These are phyloP conservation scores for Halcyon malimbica DNA, from an alignment of 2,113 vertebrate species.

Conservation along the genomic window DNA sequence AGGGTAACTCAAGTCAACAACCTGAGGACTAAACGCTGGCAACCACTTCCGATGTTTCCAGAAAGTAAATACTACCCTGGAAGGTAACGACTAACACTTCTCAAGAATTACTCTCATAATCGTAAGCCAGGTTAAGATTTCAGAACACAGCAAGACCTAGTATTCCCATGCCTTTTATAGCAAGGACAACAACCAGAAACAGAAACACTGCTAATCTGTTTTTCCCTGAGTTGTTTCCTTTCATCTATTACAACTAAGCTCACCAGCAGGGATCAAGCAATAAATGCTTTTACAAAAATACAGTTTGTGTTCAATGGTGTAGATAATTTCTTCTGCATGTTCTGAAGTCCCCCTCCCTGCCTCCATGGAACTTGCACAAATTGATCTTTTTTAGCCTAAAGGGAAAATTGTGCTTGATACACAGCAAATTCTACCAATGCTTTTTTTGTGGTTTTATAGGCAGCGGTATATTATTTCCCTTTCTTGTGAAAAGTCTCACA, in stretches of 20 bases:
- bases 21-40: not conserved
- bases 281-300: not conserved
- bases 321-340: not conserved
- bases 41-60: not conserved
- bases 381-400: not conserved
- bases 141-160: not conserved
- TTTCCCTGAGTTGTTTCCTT: not conserved
- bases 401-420: not conserved
- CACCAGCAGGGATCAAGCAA: not conserved
- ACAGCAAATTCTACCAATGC: not conserved
- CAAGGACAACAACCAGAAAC: not conserved
- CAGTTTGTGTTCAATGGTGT: not conserved
- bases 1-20: not conserved
- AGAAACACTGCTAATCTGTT: not conserved
- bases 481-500: not conserved
- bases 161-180: not conserved
- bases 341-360: not conserved
- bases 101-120: not conserved
- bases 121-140: not conserved
- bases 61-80: not conserved
- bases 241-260: not conserved
- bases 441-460: not conserved
- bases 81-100: not conserved
- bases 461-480: not conserved
- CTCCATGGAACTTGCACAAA: not conserved